These are phyloP conservation scores for Actinernus sp. DNA, from an alignment of 92 coral and sea anemone species.

Conservation along the genomic window DNA sequence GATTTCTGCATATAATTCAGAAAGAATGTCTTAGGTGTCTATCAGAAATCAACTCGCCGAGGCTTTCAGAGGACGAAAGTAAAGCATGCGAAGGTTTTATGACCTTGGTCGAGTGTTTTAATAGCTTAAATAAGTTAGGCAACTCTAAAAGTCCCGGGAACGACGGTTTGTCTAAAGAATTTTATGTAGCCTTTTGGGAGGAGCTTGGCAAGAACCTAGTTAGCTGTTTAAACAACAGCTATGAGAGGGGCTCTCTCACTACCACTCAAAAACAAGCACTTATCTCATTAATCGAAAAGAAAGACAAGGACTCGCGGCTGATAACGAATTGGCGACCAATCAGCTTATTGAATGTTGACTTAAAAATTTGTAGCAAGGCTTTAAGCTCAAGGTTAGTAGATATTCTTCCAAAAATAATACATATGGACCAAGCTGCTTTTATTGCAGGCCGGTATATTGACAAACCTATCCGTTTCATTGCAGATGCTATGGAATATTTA, in stretches of 20 bases:
- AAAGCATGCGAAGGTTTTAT: no score
- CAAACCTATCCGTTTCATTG: background rate
- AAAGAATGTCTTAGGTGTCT: no score
- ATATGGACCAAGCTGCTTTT: conserved; percentile 20
- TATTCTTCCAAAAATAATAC: background rate
- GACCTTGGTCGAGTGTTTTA: no score
- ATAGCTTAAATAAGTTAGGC: no score
- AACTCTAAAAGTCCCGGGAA: no score
- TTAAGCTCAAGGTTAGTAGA: conserved; percentile 1
- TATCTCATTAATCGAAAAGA: conserved; percentile 14
- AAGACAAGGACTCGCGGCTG: conserved; percentile 7
- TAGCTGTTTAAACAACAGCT: conserved; percentile 9
- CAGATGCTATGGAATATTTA: conserved; percentile 3
- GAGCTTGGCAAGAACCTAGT: conserved; percentile 8
- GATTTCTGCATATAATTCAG: no score
- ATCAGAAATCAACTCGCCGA: no score
- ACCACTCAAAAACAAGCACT: conserved; percentile 26
- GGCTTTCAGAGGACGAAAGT: no score
- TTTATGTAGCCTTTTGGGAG: conserved; percentile 4
- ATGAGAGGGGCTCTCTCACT: background rate
- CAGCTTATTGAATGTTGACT: conserved; percentile 23
- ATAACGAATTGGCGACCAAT: conserved; percentile 22
- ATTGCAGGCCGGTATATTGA: conserved; percentile 4
- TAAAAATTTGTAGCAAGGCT: conserved; percentile 17
- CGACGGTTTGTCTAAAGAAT: conserved; percentile 19